Percentiles rank a stretch among this genome's conserved stretches.
Conservation (phyloP, 2,113 vertebrate genomes). For the Paracanthobrama guichenoti region DNA sequence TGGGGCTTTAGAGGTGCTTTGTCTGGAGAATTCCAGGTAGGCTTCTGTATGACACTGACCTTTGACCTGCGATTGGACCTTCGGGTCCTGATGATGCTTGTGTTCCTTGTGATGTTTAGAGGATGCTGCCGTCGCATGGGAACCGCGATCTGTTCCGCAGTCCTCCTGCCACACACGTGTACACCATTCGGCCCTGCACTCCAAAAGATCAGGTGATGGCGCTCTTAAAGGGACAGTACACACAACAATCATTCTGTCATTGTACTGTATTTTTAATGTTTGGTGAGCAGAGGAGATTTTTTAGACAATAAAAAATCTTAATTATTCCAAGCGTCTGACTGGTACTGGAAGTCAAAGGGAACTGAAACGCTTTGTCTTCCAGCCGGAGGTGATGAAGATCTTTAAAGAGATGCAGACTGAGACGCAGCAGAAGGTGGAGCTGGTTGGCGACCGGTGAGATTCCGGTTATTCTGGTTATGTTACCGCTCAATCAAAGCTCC, state of each 20-base stretch:
- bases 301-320: too few relatives aligned
- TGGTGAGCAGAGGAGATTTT: neutral
- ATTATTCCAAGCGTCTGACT: too few relatives aligned
- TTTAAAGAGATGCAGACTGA: constrained; percentile 88
- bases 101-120: constrained; percentile 73
- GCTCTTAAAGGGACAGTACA: neutral
- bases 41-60: constrained; percentile 36
- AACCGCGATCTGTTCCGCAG: constrained; percentile 95
- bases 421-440: constrained; percentile 77
- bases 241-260: neutral
- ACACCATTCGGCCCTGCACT: constrained; percentile 89
- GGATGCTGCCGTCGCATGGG: constrained; percentile 94
- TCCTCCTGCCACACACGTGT: constrained; percentile 87
- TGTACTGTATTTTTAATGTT: neutral
- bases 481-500: too few relatives aligned
- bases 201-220: constrained; percentile 88
- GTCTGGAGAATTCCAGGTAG: constrained; percentile 99
- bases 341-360: too few relatives aligned
- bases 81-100: neutral
- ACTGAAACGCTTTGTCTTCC: constrained; percentile 25
- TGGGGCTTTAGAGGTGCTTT: constrained; percentile 98
- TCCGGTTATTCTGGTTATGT: neutral
- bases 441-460: constrained; percentile 88
- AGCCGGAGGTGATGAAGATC: constrained; percentile 89
- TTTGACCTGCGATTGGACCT: neutral